phyloP scores from a whole-genome alignment of 2,797 vertebrate genomes.

The Helarctos malayanus region DNA sequence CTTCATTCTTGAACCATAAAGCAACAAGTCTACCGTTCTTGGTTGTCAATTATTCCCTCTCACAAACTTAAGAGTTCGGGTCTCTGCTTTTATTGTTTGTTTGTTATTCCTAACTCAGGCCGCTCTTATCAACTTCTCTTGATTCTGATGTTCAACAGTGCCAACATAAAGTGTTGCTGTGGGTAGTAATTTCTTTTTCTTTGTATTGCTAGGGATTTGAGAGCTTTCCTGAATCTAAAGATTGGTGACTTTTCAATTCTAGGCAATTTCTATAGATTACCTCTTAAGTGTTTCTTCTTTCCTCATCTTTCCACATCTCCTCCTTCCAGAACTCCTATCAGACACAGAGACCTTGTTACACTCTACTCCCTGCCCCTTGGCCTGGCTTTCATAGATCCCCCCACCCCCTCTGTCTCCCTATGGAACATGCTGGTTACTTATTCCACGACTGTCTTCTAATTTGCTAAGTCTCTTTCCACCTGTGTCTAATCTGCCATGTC shows the following conservation, averaged over 20 bases:
- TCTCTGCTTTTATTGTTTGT: neutral
- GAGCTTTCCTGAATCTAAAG: neutral
- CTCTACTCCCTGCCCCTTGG: neutral
- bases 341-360: neutral
- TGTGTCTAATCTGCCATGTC: neutral
- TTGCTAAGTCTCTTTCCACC: neutral
- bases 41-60: neutral
- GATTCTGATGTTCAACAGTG: neutral
- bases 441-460: neutral
- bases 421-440: neutral
- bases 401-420: neutral
- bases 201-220: neutral
- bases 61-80: neutral
- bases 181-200: neutral
- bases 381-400: neutral
- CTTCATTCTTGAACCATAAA: neutral
- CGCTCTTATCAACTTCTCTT: neutral
- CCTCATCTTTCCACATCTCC: neutral
- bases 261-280: neutral
- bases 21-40: neutral
- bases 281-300: neutral
- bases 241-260: neutral
- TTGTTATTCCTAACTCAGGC: neutral
- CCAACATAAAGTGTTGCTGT: neutral
- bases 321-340: neutral